Percentiles rank a stretch among this genome's conserved stretches.
Evolutionary conservation across 1,140 invertebrate species (phyloP).

Genomic region (Lordiphosa mommai): DNA sequence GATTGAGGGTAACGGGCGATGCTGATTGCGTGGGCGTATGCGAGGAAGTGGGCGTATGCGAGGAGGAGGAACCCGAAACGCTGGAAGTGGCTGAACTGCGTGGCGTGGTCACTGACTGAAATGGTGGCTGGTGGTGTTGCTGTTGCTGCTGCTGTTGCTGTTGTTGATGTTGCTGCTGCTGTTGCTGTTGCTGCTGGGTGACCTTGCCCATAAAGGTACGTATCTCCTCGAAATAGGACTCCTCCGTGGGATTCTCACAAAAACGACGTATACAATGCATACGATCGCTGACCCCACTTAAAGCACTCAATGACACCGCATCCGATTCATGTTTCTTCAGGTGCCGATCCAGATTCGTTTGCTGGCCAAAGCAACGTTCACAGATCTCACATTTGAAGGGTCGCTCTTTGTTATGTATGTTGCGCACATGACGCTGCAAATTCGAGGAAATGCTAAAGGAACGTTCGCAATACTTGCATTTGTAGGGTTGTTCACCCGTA

Average conservation of each 20-base stretch:
- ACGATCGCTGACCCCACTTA: slow-evolving; percentile 81
- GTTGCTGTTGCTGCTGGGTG: too few species aligned
- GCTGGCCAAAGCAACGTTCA: slow-evolving; percentile 97
- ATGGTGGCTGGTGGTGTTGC: slow-evolving; percentile 36
- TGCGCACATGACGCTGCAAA: slow-evolving; percentile 98
- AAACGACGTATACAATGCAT: slow-evolving; percentile 77
- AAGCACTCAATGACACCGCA: slow-evolving; percentile 82
- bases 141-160: slow-evolving; percentile 27
- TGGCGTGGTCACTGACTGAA: slow-evolving; percentile 55
- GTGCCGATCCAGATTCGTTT: slow-evolving; percentile 98
- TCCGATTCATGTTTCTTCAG: slow-evolving; percentile 98
- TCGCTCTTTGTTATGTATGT: slow-evolving; percentile 99
- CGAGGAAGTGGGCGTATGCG: slow-evolving; percentile 55
- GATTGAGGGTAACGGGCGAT: slow-evolving; percentile 27
- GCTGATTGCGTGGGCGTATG: slow-evolving; percentile 55
- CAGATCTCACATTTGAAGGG: slow-evolving; percentile 93
- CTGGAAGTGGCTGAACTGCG: slow-evolving; percentile 51
- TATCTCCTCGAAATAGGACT: slow-evolving; percentile 96
- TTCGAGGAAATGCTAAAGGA: slow-evolving; percentile 99
- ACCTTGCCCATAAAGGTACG: slow-evolving; percentile 96
- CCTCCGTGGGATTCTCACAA: slow-evolving; percentile 82
- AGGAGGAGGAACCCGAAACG: slow-evolving; percentile 59
- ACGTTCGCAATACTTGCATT: slow-evolving; percentile 98
- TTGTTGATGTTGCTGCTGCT: slow-evolving; percentile 54
- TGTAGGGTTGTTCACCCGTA: slow-evolving; percentile 98